Evolutionary conservation across 2,113 vertebrate species (phyloP).

Genomic region (Carettochelys insculpta): DNA sequence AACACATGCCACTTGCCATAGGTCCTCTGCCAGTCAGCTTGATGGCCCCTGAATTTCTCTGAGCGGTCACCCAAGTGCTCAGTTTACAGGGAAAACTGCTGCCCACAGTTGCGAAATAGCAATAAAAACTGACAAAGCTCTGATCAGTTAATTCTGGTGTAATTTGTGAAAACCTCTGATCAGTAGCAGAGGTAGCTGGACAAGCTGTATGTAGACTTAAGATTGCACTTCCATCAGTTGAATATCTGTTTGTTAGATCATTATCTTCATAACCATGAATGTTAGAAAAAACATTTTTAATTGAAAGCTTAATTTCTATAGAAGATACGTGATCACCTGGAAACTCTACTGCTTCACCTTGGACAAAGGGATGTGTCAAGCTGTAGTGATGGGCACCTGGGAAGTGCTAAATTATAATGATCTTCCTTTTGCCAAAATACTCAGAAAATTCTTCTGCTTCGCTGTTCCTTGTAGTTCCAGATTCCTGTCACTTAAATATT

Average conservation of each 20-base stretch:
- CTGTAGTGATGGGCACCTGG: neutral
- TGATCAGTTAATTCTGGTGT: neutral
- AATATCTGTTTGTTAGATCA: slow-evolving; percentile 12
- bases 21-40: too few relatives aligned
- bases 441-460: neutral
- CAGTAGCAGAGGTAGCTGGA: neutral
- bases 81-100: too few relatives aligned
- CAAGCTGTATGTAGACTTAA: neutral
- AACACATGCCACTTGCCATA: too few relatives aligned
- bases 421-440: neutral
- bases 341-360: neutral
- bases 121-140: neutral
- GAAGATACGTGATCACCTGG: neutral
- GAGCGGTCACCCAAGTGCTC: too few relatives aligned
- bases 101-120: neutral
- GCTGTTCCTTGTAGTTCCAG: neutral
- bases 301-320: neutral
- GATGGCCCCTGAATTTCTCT: too few relatives aligned
- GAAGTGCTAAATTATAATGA: neutral
- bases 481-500: neutral
- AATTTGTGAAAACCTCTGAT: neutral
- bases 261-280: neutral
- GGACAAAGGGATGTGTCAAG: neutral
- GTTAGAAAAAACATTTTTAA: neutral
- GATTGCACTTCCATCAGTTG: neutral